These are phyloP conservation scores for Eriosoma lanigerum DNA, from an alignment of 1,140 invertebrate genomes.

Conservation along the genomic window DNA sequence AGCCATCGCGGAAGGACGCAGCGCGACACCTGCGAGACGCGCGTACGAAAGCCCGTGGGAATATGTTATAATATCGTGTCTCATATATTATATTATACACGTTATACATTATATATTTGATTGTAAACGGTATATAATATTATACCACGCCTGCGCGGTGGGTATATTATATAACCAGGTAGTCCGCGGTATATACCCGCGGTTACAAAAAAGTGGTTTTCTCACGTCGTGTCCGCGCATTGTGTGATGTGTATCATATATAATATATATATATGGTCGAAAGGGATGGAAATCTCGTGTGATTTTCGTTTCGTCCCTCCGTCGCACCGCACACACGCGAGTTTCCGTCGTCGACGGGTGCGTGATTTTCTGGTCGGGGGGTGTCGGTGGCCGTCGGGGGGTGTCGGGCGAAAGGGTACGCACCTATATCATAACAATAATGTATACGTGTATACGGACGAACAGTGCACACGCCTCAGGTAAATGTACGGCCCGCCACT, in stretches of 20 bases:
- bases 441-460: not conserved
- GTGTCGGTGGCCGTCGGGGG: not conserved
- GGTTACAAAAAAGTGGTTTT: not conserved
- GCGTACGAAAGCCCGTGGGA: not conserved
- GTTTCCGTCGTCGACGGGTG: no score
- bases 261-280: not conserved
- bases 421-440: not conserved
- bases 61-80: not conserved
- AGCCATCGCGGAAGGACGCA: no score
- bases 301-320: conserved; percentile 20
- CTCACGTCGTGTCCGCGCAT: not conserved
- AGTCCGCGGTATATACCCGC: no score
- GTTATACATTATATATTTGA: no score
- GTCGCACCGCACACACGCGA: not conserved
- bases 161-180: no score
- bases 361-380: no score
- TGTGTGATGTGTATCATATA: no score
- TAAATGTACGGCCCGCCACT: not conserved
- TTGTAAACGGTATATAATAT: no score
- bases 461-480: not conserved
- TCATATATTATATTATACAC: no score
- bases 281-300: not conserved
- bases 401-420: no score
- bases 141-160: no score
- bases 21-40: not conserved